Evolutionary conservation across 2,888 invertebrate species (phyloP).

Genomic region (Malacosoma neustria): DNA sequence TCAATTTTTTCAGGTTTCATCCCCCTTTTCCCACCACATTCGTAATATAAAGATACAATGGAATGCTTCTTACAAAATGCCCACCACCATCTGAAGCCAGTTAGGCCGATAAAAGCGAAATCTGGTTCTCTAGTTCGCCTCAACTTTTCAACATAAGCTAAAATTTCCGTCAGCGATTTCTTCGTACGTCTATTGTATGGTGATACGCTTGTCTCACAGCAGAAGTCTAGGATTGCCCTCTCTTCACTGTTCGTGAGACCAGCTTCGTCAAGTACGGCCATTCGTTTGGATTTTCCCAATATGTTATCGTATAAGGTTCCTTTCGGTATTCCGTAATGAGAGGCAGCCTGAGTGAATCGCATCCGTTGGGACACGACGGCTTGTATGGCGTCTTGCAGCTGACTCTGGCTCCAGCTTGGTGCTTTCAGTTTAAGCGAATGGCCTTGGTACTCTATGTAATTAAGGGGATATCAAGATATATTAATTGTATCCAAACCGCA

Average conservation of each 20-base stretch:
- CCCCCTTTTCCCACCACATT: slow-evolving; percentile 26
- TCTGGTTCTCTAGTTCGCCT: slow-evolving; percentile 73
- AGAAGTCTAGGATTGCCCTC: slow-evolving; percentile 79
- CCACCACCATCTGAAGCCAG: slow-evolving; percentile 88
- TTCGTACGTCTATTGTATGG: slow-evolving; percentile 83
- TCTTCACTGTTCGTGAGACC: slow-evolving; percentile 77
- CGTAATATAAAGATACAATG: slow-evolving; percentile 75
- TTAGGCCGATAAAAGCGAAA: slow-evolving; percentile 80
- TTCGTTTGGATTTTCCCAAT: slow-evolving; percentile 83
- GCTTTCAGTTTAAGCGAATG: slow-evolving; percentile 82
- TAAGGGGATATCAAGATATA: too few species aligned
- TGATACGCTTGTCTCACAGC: slow-evolving; percentile 82
- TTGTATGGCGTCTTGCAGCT: slow-evolving; percentile 84
- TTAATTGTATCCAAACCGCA: too few species aligned
- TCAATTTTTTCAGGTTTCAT: slow-evolving; percentile 32
- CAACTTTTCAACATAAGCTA: slow-evolving; percentile 79
- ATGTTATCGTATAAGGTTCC: slow-evolving; percentile 87
- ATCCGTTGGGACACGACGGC: slow-evolving; percentile 84
- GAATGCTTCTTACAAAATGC: slow-evolving; percentile 87
- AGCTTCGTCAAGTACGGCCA: slow-evolving; percentile 83
- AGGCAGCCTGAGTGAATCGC: slow-evolving; percentile 85
- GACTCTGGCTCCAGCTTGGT: slow-evolving; percentile 83
- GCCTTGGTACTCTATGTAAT: slow-evolving; percentile 64
- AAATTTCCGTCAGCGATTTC: slow-evolving; percentile 77
- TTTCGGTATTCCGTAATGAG: slow-evolving; percentile 82